Conservation (phyloP, 2,888 invertebrate species). For the Pilophorus perplexus region DNA sequence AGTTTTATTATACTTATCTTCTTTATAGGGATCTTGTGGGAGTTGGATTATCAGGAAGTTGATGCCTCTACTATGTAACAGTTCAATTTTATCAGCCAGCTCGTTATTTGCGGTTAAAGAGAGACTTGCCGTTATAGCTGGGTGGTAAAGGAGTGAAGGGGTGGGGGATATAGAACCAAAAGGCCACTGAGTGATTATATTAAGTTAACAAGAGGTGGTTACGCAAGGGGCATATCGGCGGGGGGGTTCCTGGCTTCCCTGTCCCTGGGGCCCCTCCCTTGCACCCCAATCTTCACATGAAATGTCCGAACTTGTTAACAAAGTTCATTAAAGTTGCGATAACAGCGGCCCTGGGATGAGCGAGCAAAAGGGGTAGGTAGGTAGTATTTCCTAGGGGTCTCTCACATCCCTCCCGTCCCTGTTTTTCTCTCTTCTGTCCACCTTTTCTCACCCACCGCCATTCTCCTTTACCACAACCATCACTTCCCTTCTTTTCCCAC, state of each 20-base stretch:
- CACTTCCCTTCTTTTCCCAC: neutral
- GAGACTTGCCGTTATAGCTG: too few species aligned
- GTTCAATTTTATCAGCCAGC: too few species aligned
- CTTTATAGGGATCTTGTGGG: too few species aligned
- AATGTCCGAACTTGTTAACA: constrained; percentile 45
- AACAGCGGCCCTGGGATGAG: constrained; percentile 23
- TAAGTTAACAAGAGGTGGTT: constrained; percentile 34
- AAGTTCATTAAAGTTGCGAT: constrained; percentile 46
- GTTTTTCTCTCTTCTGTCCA: constrained; percentile 13
- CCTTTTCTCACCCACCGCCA: constrained; percentile 17
- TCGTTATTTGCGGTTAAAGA: too few species aligned
- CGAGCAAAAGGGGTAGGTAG: too few species aligned
- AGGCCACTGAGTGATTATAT: constrained; percentile 38
- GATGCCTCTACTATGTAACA: too few species aligned
- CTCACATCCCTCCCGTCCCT: constrained; percentile 12
- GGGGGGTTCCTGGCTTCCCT: constrained; percentile 8
- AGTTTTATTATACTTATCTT: too few species aligned
- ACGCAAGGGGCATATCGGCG: neutral
- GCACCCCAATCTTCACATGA: constrained; percentile 24
- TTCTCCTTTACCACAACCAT: neutral
- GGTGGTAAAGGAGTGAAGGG: too few species aligned
- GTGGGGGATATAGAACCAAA: too few species aligned
- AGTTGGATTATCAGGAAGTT: too few species aligned
- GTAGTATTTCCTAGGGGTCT: too few species aligned
- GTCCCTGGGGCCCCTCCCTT: constrained; percentile 4